Evolutionary conservation across 2,888 invertebrate species (phyloP).

Genomic region (Chironomus riparius): DNA sequence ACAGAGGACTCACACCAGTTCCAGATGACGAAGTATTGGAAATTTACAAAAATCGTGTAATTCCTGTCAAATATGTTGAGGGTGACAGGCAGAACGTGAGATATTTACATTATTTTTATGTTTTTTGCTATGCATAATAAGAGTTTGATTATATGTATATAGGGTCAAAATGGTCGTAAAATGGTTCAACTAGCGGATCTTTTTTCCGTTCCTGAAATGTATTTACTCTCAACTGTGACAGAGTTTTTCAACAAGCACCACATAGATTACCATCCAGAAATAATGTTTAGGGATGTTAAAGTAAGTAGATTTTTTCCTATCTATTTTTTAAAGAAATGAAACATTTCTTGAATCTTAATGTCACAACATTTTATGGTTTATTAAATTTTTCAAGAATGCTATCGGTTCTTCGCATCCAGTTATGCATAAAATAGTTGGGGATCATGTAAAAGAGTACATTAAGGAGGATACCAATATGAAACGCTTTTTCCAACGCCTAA

Average conservation of each 20-base stretch:
- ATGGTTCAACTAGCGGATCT: slow-evolving; percentile 95
- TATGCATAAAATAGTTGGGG: slow-evolving; percentile 82
- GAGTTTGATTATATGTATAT: slow-evolving; percentile 37
- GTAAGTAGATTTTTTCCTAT: slow-evolving; percentile 43
- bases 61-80: slow-evolving; percentile 82
- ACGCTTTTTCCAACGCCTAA: slow-evolving; percentile 66
- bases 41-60: slow-evolving; percentile 75
- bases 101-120: not conserved
- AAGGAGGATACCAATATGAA: slow-evolving; percentile 64
- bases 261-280: slow-evolving; percentile 91
- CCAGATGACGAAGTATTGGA: slow-evolving; percentile 75
- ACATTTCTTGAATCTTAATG: not conserved
- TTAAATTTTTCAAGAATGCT: slow-evolving; percentile 53
- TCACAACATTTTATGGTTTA: not conserved
- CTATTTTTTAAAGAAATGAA: slow-evolving; percentile 8
- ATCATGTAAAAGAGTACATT: slow-evolving; percentile 71
- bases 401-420: slow-evolving; percentile 79
- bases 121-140: slow-evolving; percentile 30
- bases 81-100: slow-evolving; percentile 46
- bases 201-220: slow-evolving; percentile 95
- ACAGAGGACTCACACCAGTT: slow-evolving; percentile 73
- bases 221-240: slow-evolving; percentile 83
- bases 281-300: slow-evolving; percentile 88
- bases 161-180: slow-evolving; percentile 29
- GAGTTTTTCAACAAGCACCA: slow-evolving; percentile 84